These are phyloP conservation scores for Oreotrochilus melanogaster DNA, from an alignment of 2,113 vertebrate genomes.

Conservation along the genomic window DNA sequence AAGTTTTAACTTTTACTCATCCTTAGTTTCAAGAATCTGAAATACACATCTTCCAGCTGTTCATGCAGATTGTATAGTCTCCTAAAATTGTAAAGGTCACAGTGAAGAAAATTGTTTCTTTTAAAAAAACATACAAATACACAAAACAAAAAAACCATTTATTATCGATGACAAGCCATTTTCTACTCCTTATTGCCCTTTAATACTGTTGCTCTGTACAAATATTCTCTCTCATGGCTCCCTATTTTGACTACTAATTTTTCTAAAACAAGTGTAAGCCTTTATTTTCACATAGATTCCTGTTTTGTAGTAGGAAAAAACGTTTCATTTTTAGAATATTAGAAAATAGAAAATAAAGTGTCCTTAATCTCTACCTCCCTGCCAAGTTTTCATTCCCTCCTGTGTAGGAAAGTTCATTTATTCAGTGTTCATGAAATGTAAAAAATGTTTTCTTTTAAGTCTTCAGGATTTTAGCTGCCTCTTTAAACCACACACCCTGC, in stretches of 20 bases:
- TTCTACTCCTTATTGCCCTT: not conserved
- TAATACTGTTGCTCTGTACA: not conserved
- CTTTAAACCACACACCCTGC: not conserved
- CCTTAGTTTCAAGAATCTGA: not conserved
- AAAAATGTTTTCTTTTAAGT: conserved; percentile 25
- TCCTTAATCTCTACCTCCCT: not conserved
- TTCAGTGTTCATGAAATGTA: not conserved
- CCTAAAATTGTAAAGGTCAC: not conserved
- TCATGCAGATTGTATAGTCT: not conserved
- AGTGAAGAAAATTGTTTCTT: not conserved
- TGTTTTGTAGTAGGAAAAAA: not conserved
- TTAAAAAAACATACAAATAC: not conserved
- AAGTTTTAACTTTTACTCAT: fast-evolving
- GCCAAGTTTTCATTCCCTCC: conserved; percentile 24
- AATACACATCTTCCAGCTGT: not conserved
- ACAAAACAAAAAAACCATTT: not conserved
- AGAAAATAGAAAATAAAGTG: not conserved
- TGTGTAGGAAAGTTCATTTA: conserved; percentile 33
- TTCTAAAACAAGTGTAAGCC: not conserved
- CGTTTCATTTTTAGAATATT: not conserved
- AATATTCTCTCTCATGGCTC: not conserved
- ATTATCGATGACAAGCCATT: not conserved
- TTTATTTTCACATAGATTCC: not conserved
- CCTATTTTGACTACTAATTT: not conserved
- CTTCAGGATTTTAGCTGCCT: not conserved